Conservation (phyloP, 1,140 invertebrate species). For the Lepidurus packardi region DNA sequence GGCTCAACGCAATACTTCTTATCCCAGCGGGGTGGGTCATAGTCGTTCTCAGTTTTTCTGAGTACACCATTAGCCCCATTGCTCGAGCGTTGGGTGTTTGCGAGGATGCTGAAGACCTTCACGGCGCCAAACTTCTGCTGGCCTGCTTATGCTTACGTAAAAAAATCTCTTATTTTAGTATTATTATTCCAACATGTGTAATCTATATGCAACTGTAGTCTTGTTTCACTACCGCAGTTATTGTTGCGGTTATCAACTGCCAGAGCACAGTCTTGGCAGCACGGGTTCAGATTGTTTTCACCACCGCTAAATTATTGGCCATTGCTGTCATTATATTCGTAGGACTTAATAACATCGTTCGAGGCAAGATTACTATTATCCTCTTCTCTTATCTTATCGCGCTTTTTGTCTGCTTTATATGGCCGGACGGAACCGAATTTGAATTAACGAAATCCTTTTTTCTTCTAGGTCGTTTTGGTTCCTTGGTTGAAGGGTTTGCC, state of each 20-base stretch:
- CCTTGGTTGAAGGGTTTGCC: slow-evolving; percentile 77
- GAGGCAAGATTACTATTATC: slow-evolving; percentile 28
- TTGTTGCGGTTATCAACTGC: slow-evolving; percentile 56
- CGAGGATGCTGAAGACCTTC: not conserved
- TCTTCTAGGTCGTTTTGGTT: slow-evolving; percentile 71
- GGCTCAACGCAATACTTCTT: slow-evolving; percentile 44
- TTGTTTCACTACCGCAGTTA: slow-evolving; percentile 46
- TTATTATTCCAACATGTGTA: slow-evolving; percentile 39
- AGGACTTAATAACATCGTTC: slow-evolving; percentile 49
- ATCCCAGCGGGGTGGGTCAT: slow-evolving; percentile 43
- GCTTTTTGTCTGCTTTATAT: not conserved
- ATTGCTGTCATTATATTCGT: slow-evolving; percentile 51
- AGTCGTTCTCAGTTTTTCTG: slow-evolving; percentile 40
- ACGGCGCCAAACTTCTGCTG: not conserved
- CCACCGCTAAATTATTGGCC: slow-evolving; percentile 54
- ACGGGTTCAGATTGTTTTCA: slow-evolving; percentile 56
- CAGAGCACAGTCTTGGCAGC: slow-evolving; percentile 54
- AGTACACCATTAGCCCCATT: slow-evolving; percentile 86
- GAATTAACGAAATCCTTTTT: not conserved
- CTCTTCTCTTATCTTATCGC: not conserved
- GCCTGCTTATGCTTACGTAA: slow-evolving; percentile 28
- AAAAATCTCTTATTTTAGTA: not conserved
- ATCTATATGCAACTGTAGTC: slow-evolving; percentile 38
- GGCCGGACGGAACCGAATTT: not conserved
- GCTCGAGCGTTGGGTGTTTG: slow-evolving; percentile 50